These are phyloP conservation scores for Dasysyrphus albostriatus DNA, from an alignment of 2,888 invertebrate species.

Conservation along the genomic window DNA sequence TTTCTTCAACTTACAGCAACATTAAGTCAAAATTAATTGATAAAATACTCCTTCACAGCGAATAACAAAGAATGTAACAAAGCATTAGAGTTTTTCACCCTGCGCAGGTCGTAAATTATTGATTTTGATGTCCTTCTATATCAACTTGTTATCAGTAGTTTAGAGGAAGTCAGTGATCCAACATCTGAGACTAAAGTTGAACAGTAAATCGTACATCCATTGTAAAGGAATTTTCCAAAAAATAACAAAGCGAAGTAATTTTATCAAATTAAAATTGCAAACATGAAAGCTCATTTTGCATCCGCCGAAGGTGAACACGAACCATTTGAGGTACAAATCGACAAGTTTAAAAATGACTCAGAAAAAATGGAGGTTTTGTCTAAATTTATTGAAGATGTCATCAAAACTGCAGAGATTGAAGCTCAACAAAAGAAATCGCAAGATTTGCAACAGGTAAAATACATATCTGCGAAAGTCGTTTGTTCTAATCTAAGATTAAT, in stretches of 20 bases:
- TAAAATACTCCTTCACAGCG: neutral
- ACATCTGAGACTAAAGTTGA: conserved; percentile 16
- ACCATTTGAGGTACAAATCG: conserved; percentile 84
- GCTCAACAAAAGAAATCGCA: conserved; percentile 82
- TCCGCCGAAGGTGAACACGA: conserved; percentile 74
- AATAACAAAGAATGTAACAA: neutral
- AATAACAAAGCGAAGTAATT: neutral
- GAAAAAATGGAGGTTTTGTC: conserved; percentile 86
- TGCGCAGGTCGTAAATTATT: conserved; percentile 62
- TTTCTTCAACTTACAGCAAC: neutral
- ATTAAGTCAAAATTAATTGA: neutral
- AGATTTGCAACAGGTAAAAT: conserved; percentile 85
- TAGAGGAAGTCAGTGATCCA: conserved; percentile 51
- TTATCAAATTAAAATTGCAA: neutral
- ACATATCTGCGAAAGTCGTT: neutral
- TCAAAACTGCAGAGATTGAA: conserved; percentile 86
- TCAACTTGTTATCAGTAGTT: conserved; percentile 66
- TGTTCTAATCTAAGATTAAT: neutral
- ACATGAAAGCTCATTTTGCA: conserved; percentile 67
- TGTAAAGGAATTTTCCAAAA: conserved; percentile 8
- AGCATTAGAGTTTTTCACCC: neutral
- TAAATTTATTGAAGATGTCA: conserved; percentile 87
- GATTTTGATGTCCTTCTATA: conserved; percentile 55
- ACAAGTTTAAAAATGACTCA: conserved; percentile 86
- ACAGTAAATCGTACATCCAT: neutral